These are phyloP conservation scores for Cyphomyrus discorhynchus DNA, from an alignment of 2,113 vertebrate genomes.

Conservation along the genomic window DNA sequence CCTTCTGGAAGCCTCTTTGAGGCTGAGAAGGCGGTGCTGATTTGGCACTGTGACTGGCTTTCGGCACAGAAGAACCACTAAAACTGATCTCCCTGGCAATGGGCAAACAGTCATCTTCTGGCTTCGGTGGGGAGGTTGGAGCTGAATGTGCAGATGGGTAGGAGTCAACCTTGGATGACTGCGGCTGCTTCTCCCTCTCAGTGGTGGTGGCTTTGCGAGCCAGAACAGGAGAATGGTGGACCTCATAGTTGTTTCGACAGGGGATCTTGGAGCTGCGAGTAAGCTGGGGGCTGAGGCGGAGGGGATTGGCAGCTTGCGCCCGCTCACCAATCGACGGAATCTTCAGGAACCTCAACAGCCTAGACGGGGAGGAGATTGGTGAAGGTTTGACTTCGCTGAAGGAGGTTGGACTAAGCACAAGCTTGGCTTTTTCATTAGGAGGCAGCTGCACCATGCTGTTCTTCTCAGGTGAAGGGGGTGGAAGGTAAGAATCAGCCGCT, in stretches of 20 bases:
- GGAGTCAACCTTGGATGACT: conserved; percentile 56
- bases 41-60: conserved; percentile 37
- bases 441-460: conserved; percentile 18
- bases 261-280: conserved; percentile 82
- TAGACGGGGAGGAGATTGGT: conserved; percentile 64
- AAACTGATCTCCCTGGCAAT: conserved; percentile 51
- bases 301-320: conserved; percentile 50
- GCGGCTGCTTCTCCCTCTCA: conserved; percentile 54
- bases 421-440: conserved; percentile 54
- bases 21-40: conserved; percentile 33
- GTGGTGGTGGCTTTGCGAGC: conserved; percentile 64
- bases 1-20: conserved; percentile 44
- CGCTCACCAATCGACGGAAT: conserved; percentile 70
- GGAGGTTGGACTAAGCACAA: conserved; percentile 48
- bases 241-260: conserved; percentile 80
- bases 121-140: conserved; percentile 60
- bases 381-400: conserved; percentile 44
- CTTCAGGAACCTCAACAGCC: conserved; percentile 81
- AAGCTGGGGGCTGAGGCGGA: conserved; percentile 82
- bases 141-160: conserved; percentile 62
- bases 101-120: conserved; percentile 47
- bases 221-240: conserved; percentile 72
- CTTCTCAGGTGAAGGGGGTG: conserved; percentile 28
- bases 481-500: conserved; percentile 29
- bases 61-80: conserved; percentile 46